Evolutionary conservation across 1,140 invertebrate genomes (phyloP).

Genomic region (Orchesella cincta): DNA sequence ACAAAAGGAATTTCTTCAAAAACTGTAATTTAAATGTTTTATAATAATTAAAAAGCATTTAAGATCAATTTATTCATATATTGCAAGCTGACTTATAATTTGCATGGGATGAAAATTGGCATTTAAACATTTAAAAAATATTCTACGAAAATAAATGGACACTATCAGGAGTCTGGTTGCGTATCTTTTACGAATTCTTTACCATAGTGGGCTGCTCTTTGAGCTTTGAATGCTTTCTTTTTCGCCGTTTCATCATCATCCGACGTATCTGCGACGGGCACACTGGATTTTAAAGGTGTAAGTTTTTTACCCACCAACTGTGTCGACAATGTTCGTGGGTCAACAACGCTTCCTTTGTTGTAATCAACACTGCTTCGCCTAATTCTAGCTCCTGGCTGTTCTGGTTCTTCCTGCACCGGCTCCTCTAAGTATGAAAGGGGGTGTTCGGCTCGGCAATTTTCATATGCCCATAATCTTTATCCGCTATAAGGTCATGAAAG

Average conservation of each 20-base stretch:
- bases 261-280: neutral
- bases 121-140: too few species aligned
- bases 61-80: too few species aligned
- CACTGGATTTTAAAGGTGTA: neutral
- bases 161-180: too few species aligned
- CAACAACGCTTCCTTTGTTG: neutral
- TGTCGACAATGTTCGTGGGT: neutral
- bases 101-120: too few species aligned
- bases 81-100: too few species aligned
- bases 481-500: conserved; percentile 53
- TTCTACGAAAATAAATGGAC: too few species aligned
- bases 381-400: neutral
- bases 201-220: conserved; percentile 11
- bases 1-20: too few species aligned
- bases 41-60: too few species aligned
- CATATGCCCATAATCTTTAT: conserved; percentile 71
- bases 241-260: neutral
- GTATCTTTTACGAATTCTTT: conserved; percentile 17
- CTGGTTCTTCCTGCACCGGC: conserved; percentile 48
- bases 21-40: too few species aligned
- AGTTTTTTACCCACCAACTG: neutral
- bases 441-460: conserved; percentile 68
- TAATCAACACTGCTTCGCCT: conserved; percentile 2
- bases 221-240: neutral
- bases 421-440: conserved; percentile 60